Conservation (phyloP, 1,140 invertebrate species). For the Lethrus apterus region DNA sequence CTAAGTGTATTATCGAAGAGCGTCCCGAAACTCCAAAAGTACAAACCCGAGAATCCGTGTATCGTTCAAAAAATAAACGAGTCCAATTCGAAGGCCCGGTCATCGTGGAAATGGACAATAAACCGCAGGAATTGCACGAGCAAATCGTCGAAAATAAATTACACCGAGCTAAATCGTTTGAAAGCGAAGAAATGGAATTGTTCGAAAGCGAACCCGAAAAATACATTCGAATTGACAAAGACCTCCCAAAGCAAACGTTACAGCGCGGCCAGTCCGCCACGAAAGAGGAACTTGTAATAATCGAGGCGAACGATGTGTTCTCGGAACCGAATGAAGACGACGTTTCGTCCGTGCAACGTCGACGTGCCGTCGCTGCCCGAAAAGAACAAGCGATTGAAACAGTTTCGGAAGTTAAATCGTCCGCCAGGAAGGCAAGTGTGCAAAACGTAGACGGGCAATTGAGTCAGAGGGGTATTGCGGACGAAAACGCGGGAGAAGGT, state of each 20-base stretch:
- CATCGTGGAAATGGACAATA: constrained; percentile 21
- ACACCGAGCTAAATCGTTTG: constrained; percentile 20
- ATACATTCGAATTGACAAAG: constrained; percentile 5
- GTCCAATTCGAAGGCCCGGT: constrained; percentile 28
- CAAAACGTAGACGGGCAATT: constrained; percentile 7
- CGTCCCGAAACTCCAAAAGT: too few relatives aligned
- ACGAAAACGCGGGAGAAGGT: constrained; percentile 3
- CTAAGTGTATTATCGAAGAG: not conserved
- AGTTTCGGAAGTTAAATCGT: not conserved
- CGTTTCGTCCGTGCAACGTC: not conserved
- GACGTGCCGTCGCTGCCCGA: not conserved
- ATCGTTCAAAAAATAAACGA: constrained; percentile 22
- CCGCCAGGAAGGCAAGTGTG: not conserved
- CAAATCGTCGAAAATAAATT: not conserved
- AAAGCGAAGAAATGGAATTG: constrained; percentile 29
- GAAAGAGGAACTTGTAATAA: constrained; percentile 20
- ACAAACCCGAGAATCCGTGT: too few relatives aligned
- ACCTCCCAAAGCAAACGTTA: constrained; percentile 3
- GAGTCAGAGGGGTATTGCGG: constrained; percentile 4
- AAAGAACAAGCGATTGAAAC: not conserved
- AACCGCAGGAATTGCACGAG: not conserved
- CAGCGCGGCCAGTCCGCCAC: constrained; percentile 14
- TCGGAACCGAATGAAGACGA: not conserved
- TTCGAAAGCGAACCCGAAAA: constrained; percentile 20
- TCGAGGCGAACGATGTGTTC: constrained; percentile 5